Base-by-base conservation (phyloP, 2,888 invertebrate species). In the Drosophila birchii region DNA sequence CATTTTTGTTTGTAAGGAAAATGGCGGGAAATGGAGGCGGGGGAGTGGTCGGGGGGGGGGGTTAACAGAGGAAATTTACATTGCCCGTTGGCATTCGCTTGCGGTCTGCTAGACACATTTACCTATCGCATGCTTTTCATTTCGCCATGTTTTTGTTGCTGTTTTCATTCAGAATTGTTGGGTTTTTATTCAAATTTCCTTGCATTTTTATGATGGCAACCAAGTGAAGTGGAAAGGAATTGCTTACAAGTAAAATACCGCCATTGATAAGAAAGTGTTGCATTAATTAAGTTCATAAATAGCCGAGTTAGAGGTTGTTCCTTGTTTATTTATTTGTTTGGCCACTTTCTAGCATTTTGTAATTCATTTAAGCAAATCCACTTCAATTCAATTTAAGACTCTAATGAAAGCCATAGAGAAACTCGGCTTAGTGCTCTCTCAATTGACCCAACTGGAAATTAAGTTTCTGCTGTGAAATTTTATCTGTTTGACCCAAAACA, bases 91-190 rank as follows among this genome's bases (percentile, higher is more conserved):
- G 67, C 69, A 68, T 29, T 69, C 43, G 32, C 69, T 47, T 41
- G 69, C 69, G 69, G 69, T 55, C 57, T 39, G 57, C 39, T 47
- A 39, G 69, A 68, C 69, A 68, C 44, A 61, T 70, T 72, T 70
- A 62, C 62, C 69, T 47, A 53, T 61, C 51, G 73, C 63, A 18
- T 70, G 73, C 38, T 38, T 29, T 53, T 39, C 34, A 18, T 34
- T 11, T 51, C 0, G 51, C 34, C 34, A 44, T 29, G 14, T 45
- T 39, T 56, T 57, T 43, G 20, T 41, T 41, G 14, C 20, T 23
- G 44, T 23, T 44, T 14, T 23, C 23, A 44, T 44, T 66, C 59
- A 3, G 12, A 26, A 20, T 18, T 55, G 44, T 39, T 54, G 18
- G 56, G 34, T 41, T 68, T 41, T 43, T 44, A 54, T 61, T 70